These are phyloP conservation scores for Anhinga rufa DNA, from an alignment of 2,113 vertebrate genomes.

Conservation along the genomic window DNA sequence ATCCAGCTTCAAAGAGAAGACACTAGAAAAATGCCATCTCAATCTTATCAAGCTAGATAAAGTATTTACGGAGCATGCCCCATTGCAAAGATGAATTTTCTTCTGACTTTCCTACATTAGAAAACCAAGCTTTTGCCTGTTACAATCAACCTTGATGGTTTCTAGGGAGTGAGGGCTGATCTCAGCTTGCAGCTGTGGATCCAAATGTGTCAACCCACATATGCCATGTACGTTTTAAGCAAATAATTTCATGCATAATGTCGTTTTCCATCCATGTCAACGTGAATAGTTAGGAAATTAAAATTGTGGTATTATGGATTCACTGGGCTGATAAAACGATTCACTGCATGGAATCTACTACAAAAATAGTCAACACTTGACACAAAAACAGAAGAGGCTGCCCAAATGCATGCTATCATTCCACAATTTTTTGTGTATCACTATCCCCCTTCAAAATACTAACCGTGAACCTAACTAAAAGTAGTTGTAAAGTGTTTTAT, in stretches of 20 bases:
- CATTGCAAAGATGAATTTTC: background rate
- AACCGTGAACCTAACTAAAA: background rate
- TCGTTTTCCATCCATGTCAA: background rate
- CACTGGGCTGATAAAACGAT: background rate
- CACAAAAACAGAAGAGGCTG: background rate
- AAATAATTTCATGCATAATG: background rate
- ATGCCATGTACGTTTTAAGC: background rate
- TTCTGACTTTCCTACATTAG: background rate
- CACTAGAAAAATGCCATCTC: background rate
- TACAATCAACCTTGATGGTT: background rate
- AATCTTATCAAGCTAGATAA: background rate
- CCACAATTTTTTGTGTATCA: background rate
- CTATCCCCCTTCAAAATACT: background rate
- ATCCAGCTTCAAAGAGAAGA: background rate
- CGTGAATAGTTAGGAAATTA: background rate
- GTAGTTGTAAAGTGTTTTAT: background rate
- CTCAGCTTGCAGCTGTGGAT: background rate
- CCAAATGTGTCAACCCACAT: background rate
- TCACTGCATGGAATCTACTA: background rate
- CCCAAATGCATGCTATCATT: background rate
- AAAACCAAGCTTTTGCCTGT: background rate
- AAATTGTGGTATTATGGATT: background rate
- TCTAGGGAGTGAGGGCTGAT: background rate
- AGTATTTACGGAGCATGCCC: background rate
- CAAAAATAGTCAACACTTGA: background rate